Evolutionary conservation across 2,113 vertebrate species (phyloP).

Genomic region (Phrynosoma platyrhinos): DNA sequence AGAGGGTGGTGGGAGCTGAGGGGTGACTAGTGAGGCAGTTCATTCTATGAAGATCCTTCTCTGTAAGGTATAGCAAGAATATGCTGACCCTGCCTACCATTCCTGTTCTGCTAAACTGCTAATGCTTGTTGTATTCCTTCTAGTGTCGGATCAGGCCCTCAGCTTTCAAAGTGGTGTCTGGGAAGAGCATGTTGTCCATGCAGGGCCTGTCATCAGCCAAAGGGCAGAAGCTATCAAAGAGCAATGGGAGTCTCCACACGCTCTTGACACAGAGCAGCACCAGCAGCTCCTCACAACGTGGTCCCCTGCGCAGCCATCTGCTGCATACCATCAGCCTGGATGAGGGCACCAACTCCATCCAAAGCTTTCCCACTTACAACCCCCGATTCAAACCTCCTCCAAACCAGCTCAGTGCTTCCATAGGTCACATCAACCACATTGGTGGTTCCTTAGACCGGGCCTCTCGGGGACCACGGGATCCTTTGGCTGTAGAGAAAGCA

Average conservation of each 20-base stretch:
- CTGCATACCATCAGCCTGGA: slow-evolving; percentile 84
- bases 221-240: slow-evolving; percentile 88
- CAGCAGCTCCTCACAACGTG: slow-evolving; percentile 72
- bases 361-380: slow-evolving; percentile 88
- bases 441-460: slow-evolving; percentile 90
- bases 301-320: slow-evolving; percentile 75
- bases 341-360: slow-evolving; percentile 90
- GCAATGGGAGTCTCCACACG: slow-evolving; percentile 86
- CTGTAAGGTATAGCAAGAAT: neutral
- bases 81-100: neutral
- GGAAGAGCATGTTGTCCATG: slow-evolving; percentile 93
- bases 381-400: slow-evolving; percentile 86
- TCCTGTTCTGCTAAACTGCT: slow-evolving; percentile 9
- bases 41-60: neutral
- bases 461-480: slow-evolving; percentile 77
- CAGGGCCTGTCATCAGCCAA: slow-evolving; percentile 91
- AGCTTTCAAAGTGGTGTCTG: slow-evolving; percentile 86
- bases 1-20: neutral
- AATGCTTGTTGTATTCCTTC: slow-evolving; percentile 32
- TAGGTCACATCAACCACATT: slow-evolving; percentile 95
- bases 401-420: slow-evolving; percentile 91
- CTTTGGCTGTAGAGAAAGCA: slow-evolving; percentile 72
- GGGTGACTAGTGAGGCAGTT: neutral
- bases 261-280: slow-evolving; percentile 81
- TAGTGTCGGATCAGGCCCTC: slow-evolving; percentile 91